Percentiles rank a stretch among this genome's conserved stretches.
Conservation (phyloP, 2,113 vertebrate genomes). For the Anhinga anhinga region DNA sequence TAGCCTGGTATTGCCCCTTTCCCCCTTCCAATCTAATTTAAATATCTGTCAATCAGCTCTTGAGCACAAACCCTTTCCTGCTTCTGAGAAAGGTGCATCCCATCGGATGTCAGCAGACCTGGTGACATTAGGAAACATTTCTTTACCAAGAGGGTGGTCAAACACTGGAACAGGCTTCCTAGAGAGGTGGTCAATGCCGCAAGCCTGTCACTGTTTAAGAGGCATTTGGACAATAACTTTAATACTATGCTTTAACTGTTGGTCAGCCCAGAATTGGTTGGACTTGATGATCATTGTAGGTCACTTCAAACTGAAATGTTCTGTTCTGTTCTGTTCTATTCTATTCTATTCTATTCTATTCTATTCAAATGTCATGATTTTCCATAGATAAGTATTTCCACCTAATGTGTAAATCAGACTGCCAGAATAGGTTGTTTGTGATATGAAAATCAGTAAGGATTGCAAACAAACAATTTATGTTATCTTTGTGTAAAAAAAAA, state of each 20-base stretch:
- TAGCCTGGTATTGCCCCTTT: too few relatives aligned
- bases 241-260: not conserved
- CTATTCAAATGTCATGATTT: not conserved
- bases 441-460: not conserved
- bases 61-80: too few relatives aligned
- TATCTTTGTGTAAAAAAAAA: not conserved
- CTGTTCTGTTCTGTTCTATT: not conserved
- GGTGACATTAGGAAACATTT: not conserved
- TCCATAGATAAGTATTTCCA: not conserved
- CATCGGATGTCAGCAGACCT: too few relatives aligned
- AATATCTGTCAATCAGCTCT: too few relatives aligned
- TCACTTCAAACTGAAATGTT: not conserved
- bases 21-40: too few relatives aligned
- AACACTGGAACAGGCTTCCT: not conserved
- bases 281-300: not conserved
- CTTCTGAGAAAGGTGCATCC: too few relatives aligned
- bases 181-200: rapidly evolving
- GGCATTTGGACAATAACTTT: not conserved
- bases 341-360: not conserved
- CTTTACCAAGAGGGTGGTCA: not conserved
- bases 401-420: not conserved
- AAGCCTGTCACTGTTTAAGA: not conserved
- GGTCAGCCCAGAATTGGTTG: not conserved
- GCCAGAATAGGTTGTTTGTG: not conserved
- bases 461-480: not conserved